Evolutionary conservation across 2,113 vertebrate species (phyloP), one percentile per base, ranked within the genome.

Genomic region (Podocnemis expansa): DNA sequence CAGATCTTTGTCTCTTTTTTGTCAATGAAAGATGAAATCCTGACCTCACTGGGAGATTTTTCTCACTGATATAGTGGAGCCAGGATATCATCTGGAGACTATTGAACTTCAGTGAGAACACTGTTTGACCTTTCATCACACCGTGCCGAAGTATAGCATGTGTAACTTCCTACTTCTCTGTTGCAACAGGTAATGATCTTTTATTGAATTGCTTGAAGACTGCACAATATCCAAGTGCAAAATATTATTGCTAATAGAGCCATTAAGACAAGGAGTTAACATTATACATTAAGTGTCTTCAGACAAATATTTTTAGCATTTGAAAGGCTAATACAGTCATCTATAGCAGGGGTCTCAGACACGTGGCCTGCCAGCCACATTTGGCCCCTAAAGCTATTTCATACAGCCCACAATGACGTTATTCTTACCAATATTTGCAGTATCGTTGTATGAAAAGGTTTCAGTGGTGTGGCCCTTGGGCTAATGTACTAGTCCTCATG

Each of bases 171-270:
- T 63, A 56, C 84, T 93, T 19, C 45, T 24, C 17, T 2, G 31
- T 70, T 80, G 78, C 43, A 21, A 38, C 17, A 22, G 47, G 12
- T 3, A 2, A 5, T 6, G 54, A 41, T 56, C 38, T 38, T 52
- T 89, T 45, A 38, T 38, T 82, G 60, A 60, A 80, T 49, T 78
- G 34, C 80, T 25, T 1, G 31, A 8, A 75, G 85, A 58, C 84
- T 0, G 0, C 34, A 21, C 19, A 70, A 4, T 3, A 90, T 3
- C 3, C 0, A 34, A 91, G 87, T 6, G 12, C 0, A 0, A 58
- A 54, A 58, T 10, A 81, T 1, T 34, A 7, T 1, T 24, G 21
- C 16, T 55, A n/a, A 34, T 52, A 52, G 51, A 52, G 51, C 51
- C 51, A 52, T 52, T 52, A 52, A 14, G 16, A 52, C 51, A 52